These are phyloP conservation scores for Dysmachus trigonus DNA, from an alignment of 2,888 invertebrate genomes.

Conservation along the genomic window DNA sequence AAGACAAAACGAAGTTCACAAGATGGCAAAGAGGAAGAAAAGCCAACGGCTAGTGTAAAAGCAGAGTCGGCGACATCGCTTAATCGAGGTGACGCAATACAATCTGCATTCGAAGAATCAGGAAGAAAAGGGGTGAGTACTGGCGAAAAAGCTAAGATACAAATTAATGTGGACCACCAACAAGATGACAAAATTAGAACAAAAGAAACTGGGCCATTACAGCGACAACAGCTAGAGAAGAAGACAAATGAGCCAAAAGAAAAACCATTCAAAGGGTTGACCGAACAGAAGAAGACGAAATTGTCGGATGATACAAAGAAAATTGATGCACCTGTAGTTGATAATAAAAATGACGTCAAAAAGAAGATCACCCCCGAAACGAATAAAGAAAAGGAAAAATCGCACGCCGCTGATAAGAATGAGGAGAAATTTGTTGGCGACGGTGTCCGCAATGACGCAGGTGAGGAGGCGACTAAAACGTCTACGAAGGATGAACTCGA, in stretches of 20 bases:
- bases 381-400: conserved; percentile 4
- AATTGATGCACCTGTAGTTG: not conserved
- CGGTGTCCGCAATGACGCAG: conserved; percentile 23
- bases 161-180: conserved; percentile 41
- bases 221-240: conserved; percentile 45
- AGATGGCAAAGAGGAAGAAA: conserved; percentile 50
- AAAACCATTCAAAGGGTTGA: conserved; percentile 44
- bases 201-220: conserved; percentile 45
- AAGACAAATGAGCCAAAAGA: conserved; percentile 44
- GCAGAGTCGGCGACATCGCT: conserved; percentile 23
- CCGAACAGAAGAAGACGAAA: conserved; percentile 7
- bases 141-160: not conserved
- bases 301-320: not conserved
- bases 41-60: not conserved
- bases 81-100: conserved; percentile 49
- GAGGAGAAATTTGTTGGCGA: conserved; percentile 31
- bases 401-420: conserved; percentile 18
- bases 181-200: conserved; percentile 46
- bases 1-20: conserved; percentile 47
- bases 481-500: conserved; percentile 29
- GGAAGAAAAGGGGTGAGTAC: conserved; percentile 36
- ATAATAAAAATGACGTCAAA: conserved; percentile 4
- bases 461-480: not conserved
- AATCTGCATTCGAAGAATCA: conserved; percentile 46
- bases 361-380: conserved; percentile 51